Percentiles rank a stretch among this genome's conserved stretches.
phyloP scores from a whole-genome alignment of 2,888 invertebrate species.

The Gibbula magus region DNA sequence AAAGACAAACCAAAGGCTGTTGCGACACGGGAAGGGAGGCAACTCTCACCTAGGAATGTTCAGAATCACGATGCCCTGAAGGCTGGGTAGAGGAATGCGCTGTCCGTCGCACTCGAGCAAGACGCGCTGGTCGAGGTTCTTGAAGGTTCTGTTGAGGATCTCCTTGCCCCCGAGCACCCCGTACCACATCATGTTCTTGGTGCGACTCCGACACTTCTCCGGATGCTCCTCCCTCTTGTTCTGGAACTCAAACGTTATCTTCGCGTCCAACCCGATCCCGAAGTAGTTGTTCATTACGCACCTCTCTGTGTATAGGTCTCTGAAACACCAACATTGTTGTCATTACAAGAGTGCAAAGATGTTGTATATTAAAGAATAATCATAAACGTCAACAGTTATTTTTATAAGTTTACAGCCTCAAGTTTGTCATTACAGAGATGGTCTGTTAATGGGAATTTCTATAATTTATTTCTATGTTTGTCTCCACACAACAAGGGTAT shows the following conservation, averaged over 20 bases:
- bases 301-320: slow-evolving; percentile 90
- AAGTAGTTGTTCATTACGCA: slow-evolving; percentile 99
- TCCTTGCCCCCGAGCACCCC: slow-evolving; percentile 80
- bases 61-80: slow-evolving; percentile 96
- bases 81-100: slow-evolving; percentile 92
- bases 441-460: too few relatives aligned
- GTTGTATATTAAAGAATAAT: too few relatives aligned
- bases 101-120: slow-evolving; percentile 97
- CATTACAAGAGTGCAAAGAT: too few relatives aligned
- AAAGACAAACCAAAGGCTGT: not conserved
- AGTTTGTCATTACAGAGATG: too few relatives aligned
- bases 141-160: slow-evolving; percentile 88
- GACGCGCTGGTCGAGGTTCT: slow-evolving; percentile 95
- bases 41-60: slow-evolving; percentile 88
- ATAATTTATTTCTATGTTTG: too few relatives aligned
- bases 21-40: not conserved
- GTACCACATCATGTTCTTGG: slow-evolving; percentile 96
- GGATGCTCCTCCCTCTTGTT: slow-evolving; percentile 97
- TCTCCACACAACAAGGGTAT: too few relatives aligned
- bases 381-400: too few relatives aligned
- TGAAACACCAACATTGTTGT: slow-evolving; percentile 66
- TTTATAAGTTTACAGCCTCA: too few relatives aligned
- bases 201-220: slow-evolving; percentile 92
- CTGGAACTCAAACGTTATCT: slow-evolving; percentile 97
- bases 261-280: slow-evolving; percentile 98